Percentiles rank a stretch among this genome's conserved stretches.
Conservation (phyloP, 2,888 invertebrate species). For the Erebia epiphron region DNA sequence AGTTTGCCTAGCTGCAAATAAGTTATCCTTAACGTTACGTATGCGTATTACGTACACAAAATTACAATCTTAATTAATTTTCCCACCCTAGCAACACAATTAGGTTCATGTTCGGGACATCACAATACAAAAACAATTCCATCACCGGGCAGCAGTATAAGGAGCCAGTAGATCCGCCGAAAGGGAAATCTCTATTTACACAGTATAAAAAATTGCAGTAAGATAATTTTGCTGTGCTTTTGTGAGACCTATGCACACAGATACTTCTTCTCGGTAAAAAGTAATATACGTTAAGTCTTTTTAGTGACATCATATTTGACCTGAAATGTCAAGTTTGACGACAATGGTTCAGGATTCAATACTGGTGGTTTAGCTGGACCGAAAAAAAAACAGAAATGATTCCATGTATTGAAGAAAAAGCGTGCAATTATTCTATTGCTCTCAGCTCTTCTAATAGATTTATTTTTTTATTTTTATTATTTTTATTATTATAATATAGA, state of each 20-base stretch:
- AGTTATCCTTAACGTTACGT: conserved; percentile 42
- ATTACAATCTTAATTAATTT: conserved; percentile 40
- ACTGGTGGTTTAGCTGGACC: not conserved
- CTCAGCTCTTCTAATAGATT: too few relatives aligned
- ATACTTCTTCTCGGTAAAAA: too few relatives aligned
- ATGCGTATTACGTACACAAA: conserved; percentile 48
- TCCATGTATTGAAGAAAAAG: not conserved
- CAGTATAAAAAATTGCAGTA: conserved; percentile 27
- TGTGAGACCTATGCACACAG: conserved; percentile 8
- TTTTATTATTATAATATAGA: too few relatives aligned
- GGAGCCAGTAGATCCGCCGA: conserved; percentile 37
- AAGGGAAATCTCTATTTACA: conserved; percentile 32
- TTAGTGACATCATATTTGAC: not conserved
- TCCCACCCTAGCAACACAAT: conserved; percentile 38
- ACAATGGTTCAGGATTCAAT: not conserved
- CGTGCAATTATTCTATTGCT: conserved; percentile 4
- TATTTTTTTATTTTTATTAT: too few relatives aligned
- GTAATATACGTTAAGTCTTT: not conserved
- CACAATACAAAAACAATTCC: conserved; percentile 46
- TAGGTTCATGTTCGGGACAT: conserved; percentile 38
- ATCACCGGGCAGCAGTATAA: conserved; percentile 44
- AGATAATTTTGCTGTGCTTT: conserved; percentile 23
- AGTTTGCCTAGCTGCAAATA: conserved; percentile 38
- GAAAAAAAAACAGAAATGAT: not conserved
- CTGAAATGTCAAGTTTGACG: not conserved